These are phyloP conservation scores for Andrena trimmerana DNA, from an alignment of 2,888 invertebrate genomes.

Conservation along the genomic window DNA sequence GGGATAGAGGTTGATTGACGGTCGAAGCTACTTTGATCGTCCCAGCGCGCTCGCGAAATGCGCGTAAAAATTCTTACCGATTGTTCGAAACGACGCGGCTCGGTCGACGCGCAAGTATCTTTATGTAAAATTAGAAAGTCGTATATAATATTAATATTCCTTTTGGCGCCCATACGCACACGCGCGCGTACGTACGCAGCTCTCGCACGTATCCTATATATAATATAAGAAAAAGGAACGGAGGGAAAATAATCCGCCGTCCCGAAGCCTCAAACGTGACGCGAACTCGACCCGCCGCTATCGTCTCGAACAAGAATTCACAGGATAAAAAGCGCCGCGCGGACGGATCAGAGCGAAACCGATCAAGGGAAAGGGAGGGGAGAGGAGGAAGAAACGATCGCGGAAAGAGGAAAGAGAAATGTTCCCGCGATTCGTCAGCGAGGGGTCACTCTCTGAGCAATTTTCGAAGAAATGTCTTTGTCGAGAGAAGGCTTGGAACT, in stretches of 20 bases:
- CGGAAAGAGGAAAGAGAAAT: slow-evolving; percentile 5
- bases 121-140: slow-evolving; percentile 36
- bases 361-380: neutral
- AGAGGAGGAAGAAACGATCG: neutral
- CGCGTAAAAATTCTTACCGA: slow-evolving; percentile 5
- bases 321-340: slow-evolving; percentile 24
- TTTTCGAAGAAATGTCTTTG: slow-evolving; percentile 63
- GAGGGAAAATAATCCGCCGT: slow-evolving; percentile 19
- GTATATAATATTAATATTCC: slow-evolving; percentile 19
- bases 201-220: slow-evolving; percentile 15
- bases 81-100: slow-evolving; percentile 17
- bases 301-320: slow-evolving; percentile 29
- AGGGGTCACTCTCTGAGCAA: slow-evolving; percentile 59
- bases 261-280: slow-evolving; percentile 43
- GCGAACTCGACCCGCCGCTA: slow-evolving; percentile 1
- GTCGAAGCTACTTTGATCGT: neutral
- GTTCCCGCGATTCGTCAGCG: slow-evolving; percentile 56
- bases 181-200: neutral
- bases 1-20: neutral
- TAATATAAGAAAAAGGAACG: slow-evolving; percentile 31
- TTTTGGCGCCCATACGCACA: neutral
- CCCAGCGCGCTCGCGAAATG: neutral
- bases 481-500: slow-evolving; percentile 64
- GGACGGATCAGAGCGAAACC: neutral
- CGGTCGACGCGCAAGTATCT: neutral